Evolutionary conservation across 2,888 invertebrate genomes (phyloP).

Genomic region (Macrophya annulata): DNA sequence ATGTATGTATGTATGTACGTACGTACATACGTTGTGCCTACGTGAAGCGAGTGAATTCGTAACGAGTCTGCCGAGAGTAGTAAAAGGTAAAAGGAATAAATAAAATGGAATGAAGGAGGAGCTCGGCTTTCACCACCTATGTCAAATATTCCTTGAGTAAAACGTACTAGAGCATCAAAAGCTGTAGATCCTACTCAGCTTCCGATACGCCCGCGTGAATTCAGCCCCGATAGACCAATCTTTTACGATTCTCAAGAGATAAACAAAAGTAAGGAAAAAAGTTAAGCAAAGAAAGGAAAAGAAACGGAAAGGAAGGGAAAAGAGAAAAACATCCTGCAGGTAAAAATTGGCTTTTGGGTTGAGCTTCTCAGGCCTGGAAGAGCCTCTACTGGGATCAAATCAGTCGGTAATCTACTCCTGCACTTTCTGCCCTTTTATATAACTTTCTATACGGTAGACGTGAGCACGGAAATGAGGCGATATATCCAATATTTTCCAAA

Average conservation of each 20-base stretch:
- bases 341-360: slow-evolving; percentile 24
- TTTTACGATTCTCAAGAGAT: slow-evolving; percentile 20
- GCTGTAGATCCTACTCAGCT: slow-evolving; percentile 13
- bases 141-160: slow-evolving; percentile 20
- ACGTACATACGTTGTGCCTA: background rate
- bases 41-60: background rate
- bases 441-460: background rate
- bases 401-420: slow-evolving; percentile 27
- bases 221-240: slow-evolving; percentile 23
- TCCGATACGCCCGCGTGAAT: slow-evolving; percentile 17
- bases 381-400: slow-evolving; percentile 1
- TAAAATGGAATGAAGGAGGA: background rate
- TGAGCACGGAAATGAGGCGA: background rate
- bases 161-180: background rate
- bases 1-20: background rate
- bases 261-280: background rate
- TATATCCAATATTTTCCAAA: slow-evolving; percentile 30
- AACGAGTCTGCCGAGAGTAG: background rate
- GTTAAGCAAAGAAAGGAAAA: background rate
- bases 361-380: background rate
- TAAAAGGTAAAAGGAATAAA: background rate
- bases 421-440: slow-evolving; percentile 41
- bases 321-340: background rate
- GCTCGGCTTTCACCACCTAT: slow-evolving; percentile 8
- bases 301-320: background rate